Percentiles rank a stretch among this genome's conserved stretches.
Conservation (phyloP, 2,888 invertebrate species). For the Volucella bombylans region DNA sequence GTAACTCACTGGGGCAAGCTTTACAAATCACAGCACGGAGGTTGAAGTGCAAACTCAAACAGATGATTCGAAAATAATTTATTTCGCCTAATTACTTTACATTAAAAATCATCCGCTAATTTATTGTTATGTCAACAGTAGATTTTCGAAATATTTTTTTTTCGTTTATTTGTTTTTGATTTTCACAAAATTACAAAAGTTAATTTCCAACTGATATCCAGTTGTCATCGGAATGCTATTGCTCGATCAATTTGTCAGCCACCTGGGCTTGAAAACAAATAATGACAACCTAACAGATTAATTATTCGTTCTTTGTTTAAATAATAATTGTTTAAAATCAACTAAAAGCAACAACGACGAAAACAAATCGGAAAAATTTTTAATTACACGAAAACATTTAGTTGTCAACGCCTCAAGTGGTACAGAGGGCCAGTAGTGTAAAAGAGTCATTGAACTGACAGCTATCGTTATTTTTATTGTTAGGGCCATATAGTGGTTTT, state of each 20-base stretch:
- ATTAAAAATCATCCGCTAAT: too few relatives aligned
- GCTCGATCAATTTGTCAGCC: constrained; percentile 17
- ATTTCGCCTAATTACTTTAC: too few relatives aligned
- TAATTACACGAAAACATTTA: constrained; percentile 25
- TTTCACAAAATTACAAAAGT: background rate
- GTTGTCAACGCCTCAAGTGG: constrained; percentile 26
- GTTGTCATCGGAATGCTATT: constrained; percentile 33
- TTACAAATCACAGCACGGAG: too few relatives aligned
- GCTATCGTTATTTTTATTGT: background rate
- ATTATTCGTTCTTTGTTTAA: constrained; percentile 37
- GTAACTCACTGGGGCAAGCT: too few relatives aligned
- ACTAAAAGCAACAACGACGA: background rate
- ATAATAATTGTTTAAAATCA: constrained; percentile 5
- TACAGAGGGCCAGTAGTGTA: background rate
- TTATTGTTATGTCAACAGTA: too few relatives aligned
- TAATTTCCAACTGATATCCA: constrained; percentile 7
- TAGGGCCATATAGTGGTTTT: background rate
- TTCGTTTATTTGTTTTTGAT: too few relatives aligned
- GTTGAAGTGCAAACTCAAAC: too few relatives aligned
- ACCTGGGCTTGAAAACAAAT: constrained; percentile 3
- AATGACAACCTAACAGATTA: constrained; percentile 13
- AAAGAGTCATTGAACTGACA: constrained; percentile 22
- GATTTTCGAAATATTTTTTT: too few relatives aligned
- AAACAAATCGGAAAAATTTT: constrained; percentile 3
- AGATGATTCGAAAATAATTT: too few relatives aligned